These are phyloP conservation scores for Drosophila bipectinata DNA, from an alignment of 1,140 invertebrate species.

Conservation along the genomic window DNA sequence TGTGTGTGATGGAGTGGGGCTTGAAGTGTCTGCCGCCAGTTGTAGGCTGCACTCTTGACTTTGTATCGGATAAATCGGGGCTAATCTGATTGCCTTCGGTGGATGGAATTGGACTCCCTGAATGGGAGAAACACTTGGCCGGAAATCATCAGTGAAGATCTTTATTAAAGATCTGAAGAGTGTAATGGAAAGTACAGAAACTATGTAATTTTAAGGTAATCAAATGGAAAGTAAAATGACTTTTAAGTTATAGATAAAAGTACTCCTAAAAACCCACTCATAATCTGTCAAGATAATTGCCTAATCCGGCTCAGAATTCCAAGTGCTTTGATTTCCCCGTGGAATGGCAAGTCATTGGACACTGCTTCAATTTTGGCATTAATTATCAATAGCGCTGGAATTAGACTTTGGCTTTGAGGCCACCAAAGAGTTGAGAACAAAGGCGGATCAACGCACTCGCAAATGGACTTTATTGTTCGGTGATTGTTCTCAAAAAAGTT, in stretches of 20 bases:
- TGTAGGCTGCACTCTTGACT: constrained; percentile 33
- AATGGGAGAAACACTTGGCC: constrained; percentile 17
- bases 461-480: constrained; percentile 20
- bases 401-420: constrained; percentile 31
- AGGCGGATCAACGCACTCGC: constrained; percentile 33
- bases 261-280: not conserved
- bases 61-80: constrained; percentile 12
- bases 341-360: constrained; percentile 57
- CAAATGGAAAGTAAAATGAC: constrained; percentile 17
- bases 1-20: constrained; percentile 40
- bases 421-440: constrained; percentile 28
- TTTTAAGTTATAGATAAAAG: constrained; percentile 10
- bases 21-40: constrained; percentile 11
- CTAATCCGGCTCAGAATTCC: constrained; percentile 26
- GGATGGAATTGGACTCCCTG: constrained; percentile 29
- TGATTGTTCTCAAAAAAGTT: constrained; percentile 56
- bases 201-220: constrained; percentile 5
- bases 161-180: constrained; percentile 13
- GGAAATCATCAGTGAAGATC: constrained; percentile 11
- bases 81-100: constrained; percentile 37
- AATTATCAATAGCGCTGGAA: constrained; percentile 52
- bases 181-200: constrained; percentile 22
- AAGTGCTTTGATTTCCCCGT: constrained; percentile 10
- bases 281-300: not conserved
- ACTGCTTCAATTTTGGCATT: constrained; percentile 30